Evolutionary conservation across 2,888 invertebrate genomes (phyloP).

Genomic region (Epiblema foenella): DNA sequence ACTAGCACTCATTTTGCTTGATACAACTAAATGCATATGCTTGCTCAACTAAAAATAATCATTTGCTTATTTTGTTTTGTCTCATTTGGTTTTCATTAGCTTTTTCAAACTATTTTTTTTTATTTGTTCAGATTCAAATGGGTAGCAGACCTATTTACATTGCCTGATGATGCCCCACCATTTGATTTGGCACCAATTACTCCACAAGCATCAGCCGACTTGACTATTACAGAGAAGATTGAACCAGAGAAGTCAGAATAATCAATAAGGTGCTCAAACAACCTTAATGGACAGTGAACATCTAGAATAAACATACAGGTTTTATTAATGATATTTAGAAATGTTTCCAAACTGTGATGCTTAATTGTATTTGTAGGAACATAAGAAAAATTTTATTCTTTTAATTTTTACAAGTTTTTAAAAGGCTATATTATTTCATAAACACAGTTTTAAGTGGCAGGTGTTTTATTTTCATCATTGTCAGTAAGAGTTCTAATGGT

Average conservation of each 20-base stretch:
- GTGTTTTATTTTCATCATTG: constrained; percentile 57
- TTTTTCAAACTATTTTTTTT: constrained; percentile 43
- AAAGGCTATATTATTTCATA: constrained; percentile 36
- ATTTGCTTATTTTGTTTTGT: constrained; percentile 55
- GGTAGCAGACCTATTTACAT: constrained; percentile 69
- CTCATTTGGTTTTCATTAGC: constrained; percentile 56
- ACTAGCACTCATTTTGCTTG: constrained; percentile 29
- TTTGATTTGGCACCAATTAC: constrained; percentile 49
- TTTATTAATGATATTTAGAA: constrained; percentile 39
- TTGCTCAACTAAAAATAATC: background rate
- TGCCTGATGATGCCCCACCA: constrained; percentile 57
- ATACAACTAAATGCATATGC: constrained; percentile 16
- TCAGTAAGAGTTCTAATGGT: constrained; percentile 54
- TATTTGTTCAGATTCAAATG: constrained; percentile 72
- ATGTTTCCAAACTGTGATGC: constrained; percentile 61
- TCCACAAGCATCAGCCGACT: constrained; percentile 56
- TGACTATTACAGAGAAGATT: constrained; percentile 50
- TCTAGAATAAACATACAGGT: constrained; percentile 1
- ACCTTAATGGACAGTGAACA: background rate
- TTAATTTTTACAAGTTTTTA: constrained; percentile 31
- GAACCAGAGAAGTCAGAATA: constrained; percentile 32
- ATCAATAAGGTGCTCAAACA: background rate
- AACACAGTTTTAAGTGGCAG: constrained; percentile 51
- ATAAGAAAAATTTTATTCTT: constrained; percentile 44
- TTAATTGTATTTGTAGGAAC: constrained; percentile 51